Evolutionary conservation across 2,113 vertebrate genomes (phyloP), one percentile per base, ranked within the genome.

Genomic region (Chiloscyllium plagiosum): DNA sequence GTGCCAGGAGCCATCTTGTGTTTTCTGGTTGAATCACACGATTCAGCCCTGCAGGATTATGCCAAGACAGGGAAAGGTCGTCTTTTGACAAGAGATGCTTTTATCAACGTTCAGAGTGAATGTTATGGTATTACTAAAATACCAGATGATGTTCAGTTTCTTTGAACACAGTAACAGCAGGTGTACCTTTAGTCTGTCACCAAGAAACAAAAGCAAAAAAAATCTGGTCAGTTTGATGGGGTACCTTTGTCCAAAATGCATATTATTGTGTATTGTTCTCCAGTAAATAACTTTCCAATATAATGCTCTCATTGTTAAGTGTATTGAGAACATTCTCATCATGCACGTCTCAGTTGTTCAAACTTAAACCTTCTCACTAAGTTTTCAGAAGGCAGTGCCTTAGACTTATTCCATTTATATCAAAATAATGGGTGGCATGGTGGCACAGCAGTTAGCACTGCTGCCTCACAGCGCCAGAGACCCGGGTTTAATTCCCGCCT

Each of bases 11-110:
- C 93, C 68, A 70, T 70, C 20, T 17, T 70, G 93, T 42, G 68
- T 50, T 95, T 70, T 72, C 69, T 72, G 13, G 42, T 33, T 72
- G 42, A 47, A 95, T 72, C 26, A 33, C 33, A 47, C 50, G 3
- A 52, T 95, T 95, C 69, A 50, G 42, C 42, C 94, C 94, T 76
- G 92, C 68, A 69, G 92, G 92, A 70, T 12, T 26, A 61, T 61
- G 50, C 29, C 87, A 65, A 66, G 89, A 19, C 29, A 22, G 68
- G 68, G 42, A 72, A 70, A 70, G 17, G 4, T 52, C 19, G n/a
- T 76, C 47, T 42, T 52, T 93, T 76, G 69, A 95, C 24, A 95
- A 50, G 94, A 47, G 47, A 52, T 29, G 42, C 37, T 95, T 72
- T 70, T 42, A 95, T 47, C 29, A 29, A 50, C 5, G 52, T 76